Evolutionary conservation across 2,113 vertebrate species (phyloP), one percentile per base, ranked within the genome.

Genomic region (Platysternon megacephalum): DNA sequence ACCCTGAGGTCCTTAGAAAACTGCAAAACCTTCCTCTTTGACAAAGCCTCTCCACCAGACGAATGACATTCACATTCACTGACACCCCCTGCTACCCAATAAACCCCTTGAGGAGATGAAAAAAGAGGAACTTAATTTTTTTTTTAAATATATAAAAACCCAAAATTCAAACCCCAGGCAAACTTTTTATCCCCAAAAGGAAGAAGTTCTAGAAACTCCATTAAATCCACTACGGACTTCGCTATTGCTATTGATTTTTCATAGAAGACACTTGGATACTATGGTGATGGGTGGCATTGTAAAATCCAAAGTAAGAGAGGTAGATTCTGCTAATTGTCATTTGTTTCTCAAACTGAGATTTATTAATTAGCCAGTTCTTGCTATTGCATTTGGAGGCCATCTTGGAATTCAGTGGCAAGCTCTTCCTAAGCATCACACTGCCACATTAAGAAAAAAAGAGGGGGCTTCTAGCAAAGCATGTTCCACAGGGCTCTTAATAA

Each of bases 21-120:
- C 32, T 39, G n/a, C 65, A 72, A 84, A 95, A 42, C 11, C 79
- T 14, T 42, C 82, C n/a, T 80, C 74, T 32, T 82, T 76, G 82
- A 90, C 85, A 91, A 42, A 58, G 17, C 29, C 88, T 84, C 86
- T 88, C 52, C 2, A 21, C 90, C 32, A 85, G 84, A 92, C 89
- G 65, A 72, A 72, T n/a, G n/a, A 39, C n/a, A 39, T 72, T 46
- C 51, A 83, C 42, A 78, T 17, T 86, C 39, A 83, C 17, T 85
- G 48, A 92, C 93, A 90, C 55, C 65, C 95, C 79, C 74, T 82
- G 84, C 90, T 76, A 93, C 44, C 55, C 7, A 93, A 13, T 86
- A 86, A 79, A 52, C 85, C 51, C 51, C 82, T 1, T 51, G 51
- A 72, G n/a, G 68, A 93, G 91, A 91, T 56, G 87, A 81, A 65